Evolutionary conservation across 2,888 invertebrate species (phyloP), one percentile per base, ranked within the genome.

Genomic region (Ctenicera cuprea): DNA sequence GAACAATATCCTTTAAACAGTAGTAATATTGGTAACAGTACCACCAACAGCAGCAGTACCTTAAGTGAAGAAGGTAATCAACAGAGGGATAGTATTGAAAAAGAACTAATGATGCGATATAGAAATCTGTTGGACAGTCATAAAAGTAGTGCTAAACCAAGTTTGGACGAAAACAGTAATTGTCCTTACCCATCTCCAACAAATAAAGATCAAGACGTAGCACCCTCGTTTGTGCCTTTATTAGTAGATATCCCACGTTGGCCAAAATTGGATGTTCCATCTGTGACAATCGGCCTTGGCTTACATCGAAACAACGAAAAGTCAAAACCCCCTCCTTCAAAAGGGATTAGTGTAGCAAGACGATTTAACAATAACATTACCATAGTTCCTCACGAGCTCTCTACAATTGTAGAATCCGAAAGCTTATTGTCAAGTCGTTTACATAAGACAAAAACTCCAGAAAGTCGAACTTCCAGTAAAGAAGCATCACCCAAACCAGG

Each of bases 361-460:
- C 81, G 82, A 72, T 82, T 83, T 38, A 84, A 85, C 52, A 83
- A 80, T 12, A 78, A 85, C 61, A 82, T 85, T 41, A 81, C 80
- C 9, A 59, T 80, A 14, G 72, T 81, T 16, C 86, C 87, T 3
- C 87, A 87, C 71, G 87, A 87, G 79, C 78, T 87, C 63, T 87
- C 87, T 1, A 86, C 86, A 0, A 87, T 87, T 48, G 79, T 80
- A 2, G 87, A 87, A 82, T 83, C 82, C 3, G 87, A 87, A 50
- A 87, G 85, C 73, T 84, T 85, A 65, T 0, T 82, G 3, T 84
- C 85, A 1, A 81, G 83, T 1, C 83, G 78, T 76, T 65, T 79
- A 1, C 73, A 75, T 0, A 45, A 52, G 26, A 77, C 79, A 7
- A 74, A 72, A 54, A 78, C 77, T 57, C 73, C 78, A 3, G 72